Conservation (phyloP, 2,888 invertebrate genomes). For the Nymphalis urticae region DNA sequence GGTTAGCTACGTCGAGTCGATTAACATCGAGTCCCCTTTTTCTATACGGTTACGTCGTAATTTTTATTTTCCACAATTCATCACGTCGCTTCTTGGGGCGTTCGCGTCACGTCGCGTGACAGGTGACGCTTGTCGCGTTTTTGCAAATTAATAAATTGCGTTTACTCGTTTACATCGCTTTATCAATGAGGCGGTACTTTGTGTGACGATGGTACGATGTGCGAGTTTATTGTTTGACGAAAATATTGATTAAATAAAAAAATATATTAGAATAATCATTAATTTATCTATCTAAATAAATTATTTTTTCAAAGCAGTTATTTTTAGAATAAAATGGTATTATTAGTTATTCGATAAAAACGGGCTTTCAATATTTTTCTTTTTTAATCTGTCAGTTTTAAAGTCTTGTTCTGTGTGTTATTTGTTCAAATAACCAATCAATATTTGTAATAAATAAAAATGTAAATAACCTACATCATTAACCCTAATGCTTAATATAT, state of each 20-base stretch:
- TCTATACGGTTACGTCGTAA: constrained; percentile 61
- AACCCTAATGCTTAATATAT: too few species aligned
- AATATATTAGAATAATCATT: not conserved
- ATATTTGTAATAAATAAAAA: too few species aligned
- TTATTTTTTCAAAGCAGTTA: too few species aligned
- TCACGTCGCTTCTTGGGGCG: constrained; percentile 54
- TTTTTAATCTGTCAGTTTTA: too few species aligned
- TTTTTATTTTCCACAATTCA: constrained; percentile 73
- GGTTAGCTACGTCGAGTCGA: constrained; percentile 52
- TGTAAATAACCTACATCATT: too few species aligned
- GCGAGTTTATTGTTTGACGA: not conserved
- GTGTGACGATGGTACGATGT: too few species aligned
- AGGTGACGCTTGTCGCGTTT: constrained; percentile 62
- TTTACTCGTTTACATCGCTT: constrained; percentile 54
- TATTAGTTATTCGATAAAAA: too few species aligned
- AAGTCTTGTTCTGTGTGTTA: too few species aligned
- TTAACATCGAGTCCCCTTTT: constrained; percentile 60
- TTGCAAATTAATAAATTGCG: constrained; percentile 66
- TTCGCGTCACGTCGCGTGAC: constrained; percentile 53
- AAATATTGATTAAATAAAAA: not conserved
- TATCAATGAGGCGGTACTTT: constrained; percentile 22
- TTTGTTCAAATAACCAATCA: too few species aligned
- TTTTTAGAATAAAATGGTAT: too few species aligned
- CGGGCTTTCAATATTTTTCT: too few species aligned
- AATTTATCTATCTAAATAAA: too few species aligned